A percentile compares a stretch with the other conserved stretches of the same genome.
Evolutionary conservation across 2,888 invertebrate genomes (phyloP).

Genomic region (Pristionchus japonicus): DNA sequence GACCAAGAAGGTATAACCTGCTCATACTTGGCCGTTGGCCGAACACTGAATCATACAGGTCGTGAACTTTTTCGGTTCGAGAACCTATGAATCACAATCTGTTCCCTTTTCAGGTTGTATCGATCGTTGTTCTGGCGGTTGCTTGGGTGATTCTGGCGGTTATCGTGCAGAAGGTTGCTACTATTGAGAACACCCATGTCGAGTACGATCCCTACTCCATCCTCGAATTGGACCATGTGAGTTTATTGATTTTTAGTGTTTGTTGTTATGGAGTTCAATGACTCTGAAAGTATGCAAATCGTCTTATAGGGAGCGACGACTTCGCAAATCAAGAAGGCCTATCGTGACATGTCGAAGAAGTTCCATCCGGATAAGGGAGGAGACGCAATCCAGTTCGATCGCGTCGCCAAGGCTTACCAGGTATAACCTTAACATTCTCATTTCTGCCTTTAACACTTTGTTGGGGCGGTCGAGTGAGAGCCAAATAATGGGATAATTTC

Average conservation of each 20-base stretch:
- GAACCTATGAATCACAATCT: neutral
- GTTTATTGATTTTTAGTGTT: neutral
- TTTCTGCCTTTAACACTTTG: constrained; percentile 23
- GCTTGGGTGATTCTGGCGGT: constrained; percentile 77
- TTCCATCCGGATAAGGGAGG: constrained; percentile 88
- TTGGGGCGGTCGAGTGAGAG: no score
- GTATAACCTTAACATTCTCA: constrained; percentile 12
- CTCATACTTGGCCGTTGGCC: neutral
- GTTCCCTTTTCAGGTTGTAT: constrained; percentile 42
- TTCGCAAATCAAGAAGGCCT: constrained; percentile 93
- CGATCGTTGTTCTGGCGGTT: constrained; percentile 71
- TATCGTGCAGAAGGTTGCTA: constrained; percentile 81
- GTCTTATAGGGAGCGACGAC: constrained; percentile 86
- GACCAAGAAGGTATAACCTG: constrained; percentile 59
- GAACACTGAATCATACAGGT: neutral
- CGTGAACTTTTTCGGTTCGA: neutral
- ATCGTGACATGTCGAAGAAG: constrained; percentile 89
- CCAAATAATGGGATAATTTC: no score
- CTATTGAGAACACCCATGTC: constrained; percentile 85
- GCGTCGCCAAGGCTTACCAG: constrained; percentile 88
- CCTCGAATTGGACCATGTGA: constrained; percentile 86
- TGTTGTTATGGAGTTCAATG: no score
- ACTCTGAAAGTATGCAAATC: no score
- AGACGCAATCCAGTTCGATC: constrained; percentile 97
- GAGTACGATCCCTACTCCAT: constrained; percentile 99